A percentile compares a stretch with the other conserved stretches of the same genome.
phyloP scores from a whole-genome alignment of 1,140 invertebrate genomes.

The Pogonomyrmex barbatus region DNA sequence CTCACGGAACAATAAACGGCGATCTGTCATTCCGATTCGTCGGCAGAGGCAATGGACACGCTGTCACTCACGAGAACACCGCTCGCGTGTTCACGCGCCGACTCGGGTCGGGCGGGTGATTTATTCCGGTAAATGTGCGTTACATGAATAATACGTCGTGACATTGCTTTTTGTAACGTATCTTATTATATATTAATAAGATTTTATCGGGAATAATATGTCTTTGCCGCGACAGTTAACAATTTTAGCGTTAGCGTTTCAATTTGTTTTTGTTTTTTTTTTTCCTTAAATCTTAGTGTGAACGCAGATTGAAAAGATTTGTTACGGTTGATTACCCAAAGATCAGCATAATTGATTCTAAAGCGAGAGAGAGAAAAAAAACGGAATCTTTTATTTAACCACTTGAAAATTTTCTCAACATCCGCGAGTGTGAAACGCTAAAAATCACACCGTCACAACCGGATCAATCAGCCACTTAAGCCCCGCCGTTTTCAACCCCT shows the following conservation, averaged over 20 bases:
- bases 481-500: constrained; percentile 25
- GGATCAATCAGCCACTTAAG: constrained; percentile 51
- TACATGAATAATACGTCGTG: not conserved
- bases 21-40: constrained; percentile 19
- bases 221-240: not conserved
- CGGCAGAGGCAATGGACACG: constrained; percentile 16
- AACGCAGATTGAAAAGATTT: not conserved
- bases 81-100: constrained; percentile 11
- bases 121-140: constrained; percentile 22
- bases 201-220: not conserved
- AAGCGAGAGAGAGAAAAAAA: not conserved
- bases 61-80: constrained; percentile 37
- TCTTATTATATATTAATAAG: not conserved
- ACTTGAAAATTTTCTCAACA: constrained; percentile 34
- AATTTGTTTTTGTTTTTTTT: not conserved
- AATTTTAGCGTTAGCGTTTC: not conserved
- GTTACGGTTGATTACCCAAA: not conserved
- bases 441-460: constrained; percentile 34
- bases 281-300: not conserved
- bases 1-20: constrained; percentile 1
- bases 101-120: not conserved
- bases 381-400: constrained; percentile 18
- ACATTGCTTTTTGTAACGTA: not conserved
- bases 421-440: not conserved
- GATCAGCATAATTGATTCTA: not conserved